Evolutionary conservation across 2,888 invertebrate genomes (phyloP).

Genomic region (Monopis laevigella): DNA sequence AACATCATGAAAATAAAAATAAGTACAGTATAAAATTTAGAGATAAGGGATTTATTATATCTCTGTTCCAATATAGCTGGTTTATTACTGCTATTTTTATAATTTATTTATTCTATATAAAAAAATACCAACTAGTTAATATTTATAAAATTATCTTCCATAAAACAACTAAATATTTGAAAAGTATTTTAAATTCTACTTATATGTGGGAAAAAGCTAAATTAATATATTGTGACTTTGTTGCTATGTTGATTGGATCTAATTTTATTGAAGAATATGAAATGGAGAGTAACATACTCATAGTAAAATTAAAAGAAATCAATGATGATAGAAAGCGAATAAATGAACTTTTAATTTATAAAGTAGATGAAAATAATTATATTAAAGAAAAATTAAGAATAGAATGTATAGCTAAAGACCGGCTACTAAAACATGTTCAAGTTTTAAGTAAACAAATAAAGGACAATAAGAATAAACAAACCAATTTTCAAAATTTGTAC

Average conservation of each 20-base stretch:
- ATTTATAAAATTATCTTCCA: too few species aligned
- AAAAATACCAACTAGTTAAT: too few species aligned
- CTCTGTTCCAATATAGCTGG: too few species aligned
- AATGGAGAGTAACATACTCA: slow-evolving; percentile 20
- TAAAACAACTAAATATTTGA: too few species aligned
- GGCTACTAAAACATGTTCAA: slow-evolving; percentile 35
- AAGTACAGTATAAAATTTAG: too few species aligned
- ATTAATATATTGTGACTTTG: too few species aligned
- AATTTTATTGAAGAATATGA: not conserved
- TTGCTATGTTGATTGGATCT: not conserved
- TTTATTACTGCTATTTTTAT: too few species aligned
- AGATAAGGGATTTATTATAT: too few species aligned
- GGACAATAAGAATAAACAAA: slow-evolving; percentile 36
- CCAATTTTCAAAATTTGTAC: slow-evolving; percentile 47
- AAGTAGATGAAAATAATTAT: slow-evolving; percentile 44
- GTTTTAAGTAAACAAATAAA: slow-evolving; percentile 37
- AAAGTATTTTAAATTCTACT: too few species aligned
- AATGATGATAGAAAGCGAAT: slow-evolving; percentile 38
- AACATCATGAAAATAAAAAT: too few species aligned
- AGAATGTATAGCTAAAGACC: slow-evolving; percentile 38
- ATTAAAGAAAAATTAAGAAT: slow-evolving; percentile 38
- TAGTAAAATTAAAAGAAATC: slow-evolving; percentile 38
- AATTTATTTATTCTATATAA: too few species aligned
- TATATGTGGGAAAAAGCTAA: too few species aligned
- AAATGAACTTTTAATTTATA: slow-evolving; percentile 35